Evolutionary conservation across 2,797 vertebrate species (phyloP).

Genomic region (Acanthurus leucopareius): DNA sequence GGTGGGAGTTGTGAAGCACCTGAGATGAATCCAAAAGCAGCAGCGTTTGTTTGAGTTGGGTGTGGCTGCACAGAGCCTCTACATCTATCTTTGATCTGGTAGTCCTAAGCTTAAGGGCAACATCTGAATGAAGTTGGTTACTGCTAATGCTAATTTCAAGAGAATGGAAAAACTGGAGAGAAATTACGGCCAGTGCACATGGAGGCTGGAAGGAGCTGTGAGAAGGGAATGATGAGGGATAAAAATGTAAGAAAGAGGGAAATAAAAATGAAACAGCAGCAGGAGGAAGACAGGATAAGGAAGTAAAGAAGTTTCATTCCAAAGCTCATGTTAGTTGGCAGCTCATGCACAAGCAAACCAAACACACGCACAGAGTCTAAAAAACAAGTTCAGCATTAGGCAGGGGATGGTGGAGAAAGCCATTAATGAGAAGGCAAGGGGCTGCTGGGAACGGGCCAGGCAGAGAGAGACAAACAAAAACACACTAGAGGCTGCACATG

Average conservation of each 20-base stretch:
- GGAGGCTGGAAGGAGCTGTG: neutral
- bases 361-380: neutral
- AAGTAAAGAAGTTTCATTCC: conserved; percentile 63
- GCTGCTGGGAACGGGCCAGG: conserved; percentile 53
- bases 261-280: conserved; percentile 29
- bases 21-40: conserved; percentile 44
- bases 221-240: neutral
- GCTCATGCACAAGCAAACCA: conserved; percentile 20
- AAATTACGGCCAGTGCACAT: conserved; percentile 16
- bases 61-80: conserved; percentile 32
- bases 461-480: conserved; percentile 60
- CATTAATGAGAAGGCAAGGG: conserved; percentile 70
- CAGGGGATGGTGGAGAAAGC: conserved; percentile 58
- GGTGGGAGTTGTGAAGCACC: conserved; percentile 10
- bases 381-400: conserved; percentile 47
- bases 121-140: conserved; percentile 26
- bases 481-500: conserved; percentile 35
- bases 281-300: conserved; percentile 12
- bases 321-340: conserved; percentile 60
- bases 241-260: conserved; percentile 12
- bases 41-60: conserved; percentile 10
- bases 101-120: conserved; percentile 21
- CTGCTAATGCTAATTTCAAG: conserved; percentile 32
- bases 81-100: conserved; percentile 35
- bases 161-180: conserved; percentile 24